Conservation (phyloP, 2,797 vertebrate genomes). For the Sphenopsis melanotis region DNA sequence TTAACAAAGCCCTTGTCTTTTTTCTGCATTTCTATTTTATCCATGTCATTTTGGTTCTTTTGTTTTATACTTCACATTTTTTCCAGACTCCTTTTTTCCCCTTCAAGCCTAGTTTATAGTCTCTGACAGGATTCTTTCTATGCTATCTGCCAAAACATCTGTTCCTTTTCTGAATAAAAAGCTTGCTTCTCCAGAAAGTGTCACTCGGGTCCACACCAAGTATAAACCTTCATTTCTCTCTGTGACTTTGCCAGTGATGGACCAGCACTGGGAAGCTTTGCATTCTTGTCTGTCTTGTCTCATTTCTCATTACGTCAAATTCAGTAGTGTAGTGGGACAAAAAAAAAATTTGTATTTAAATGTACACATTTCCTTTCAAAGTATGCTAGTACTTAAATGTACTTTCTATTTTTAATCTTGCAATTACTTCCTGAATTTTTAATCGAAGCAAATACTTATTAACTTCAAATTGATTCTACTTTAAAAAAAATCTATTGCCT, state of each 20-base stretch:
- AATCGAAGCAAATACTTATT: background rate
- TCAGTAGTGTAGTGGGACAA: background rate
- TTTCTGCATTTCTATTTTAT: constrained; percentile 62
- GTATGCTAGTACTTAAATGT: background rate
- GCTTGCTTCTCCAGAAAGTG: constrained; percentile 62
- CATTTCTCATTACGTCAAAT: constrained; percentile 6
- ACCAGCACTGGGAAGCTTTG: constrained; percentile 6
- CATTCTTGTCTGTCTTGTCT: constrained; percentile 15
- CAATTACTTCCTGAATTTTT: background rate
- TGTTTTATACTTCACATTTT: constrained; percentile 67
- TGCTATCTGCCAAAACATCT: constrained; percentile 75
- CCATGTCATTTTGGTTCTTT: constrained; percentile 60
- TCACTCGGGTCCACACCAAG: constrained; percentile 47
- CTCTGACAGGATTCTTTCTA: constrained; percentile 67
- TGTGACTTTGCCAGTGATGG: constrained; percentile 16
- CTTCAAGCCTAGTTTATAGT: constrained; percentile 70
- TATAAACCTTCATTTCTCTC: constrained; percentile 48
- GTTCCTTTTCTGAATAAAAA: constrained; percentile 70
- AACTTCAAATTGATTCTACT: background rate
- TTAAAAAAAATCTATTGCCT: background rate
- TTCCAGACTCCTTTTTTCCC: constrained; percentile 10
- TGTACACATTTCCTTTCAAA: background rate
- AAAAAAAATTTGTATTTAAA: background rate
- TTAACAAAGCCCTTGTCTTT: constrained; percentile 55
- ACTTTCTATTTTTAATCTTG: constrained; percentile 1